Evolutionary conservation across 2,888 invertebrate species (phyloP), one percentile per base, ranked within the genome.

Genomic region (Harpagoxenus sublaevis): DNA sequence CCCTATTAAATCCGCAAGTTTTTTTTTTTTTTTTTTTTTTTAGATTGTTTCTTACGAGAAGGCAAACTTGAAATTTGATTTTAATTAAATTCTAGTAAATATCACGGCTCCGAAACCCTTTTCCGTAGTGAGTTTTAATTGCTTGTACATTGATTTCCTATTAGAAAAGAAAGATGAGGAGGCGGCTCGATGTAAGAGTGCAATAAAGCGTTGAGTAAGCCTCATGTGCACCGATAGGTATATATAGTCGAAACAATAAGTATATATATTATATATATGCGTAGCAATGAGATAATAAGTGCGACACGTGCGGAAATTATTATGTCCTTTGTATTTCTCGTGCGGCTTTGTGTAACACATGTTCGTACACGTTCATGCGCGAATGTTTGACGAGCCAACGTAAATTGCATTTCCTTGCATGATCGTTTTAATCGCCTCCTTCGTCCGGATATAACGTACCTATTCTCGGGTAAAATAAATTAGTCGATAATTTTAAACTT

Each of bases 171-270:
- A 42, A 15, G 2, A 2, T 18, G 28, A 73, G 12, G 28, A 73
- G 8, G 4, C 39, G 10, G 23, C 48, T 74, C 12, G 60, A 79
- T 81, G 60, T 81, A 48, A 81, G 18, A 35, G 75, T 74, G 79
- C 79, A 81, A 81, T 81, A 81, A 81, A 78, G n/a, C 12, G 53
- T 82, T 65, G 53, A 63, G 81, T 45, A 63, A 78, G 75, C 45
- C 31, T 74, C 42, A 9, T 73, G 15, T 79, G 42, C 78, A 77
- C 48, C 39, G 57, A 45, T 71, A 77, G 62, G 12, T 39, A 74
- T 57, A 74, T 57, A 68, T 82, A 71, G 35, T 70, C 45, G 39
- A 48, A 71, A 57, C 35, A 71, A 53, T 77, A 51, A 35, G 39
- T 55, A 35, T 23, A 42, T 39, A 23, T 75, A 48, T 48, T 23